Base-by-base conservation (phyloP, 2,888 invertebrate genomes). In the Osmoderma eremita region DNA sequence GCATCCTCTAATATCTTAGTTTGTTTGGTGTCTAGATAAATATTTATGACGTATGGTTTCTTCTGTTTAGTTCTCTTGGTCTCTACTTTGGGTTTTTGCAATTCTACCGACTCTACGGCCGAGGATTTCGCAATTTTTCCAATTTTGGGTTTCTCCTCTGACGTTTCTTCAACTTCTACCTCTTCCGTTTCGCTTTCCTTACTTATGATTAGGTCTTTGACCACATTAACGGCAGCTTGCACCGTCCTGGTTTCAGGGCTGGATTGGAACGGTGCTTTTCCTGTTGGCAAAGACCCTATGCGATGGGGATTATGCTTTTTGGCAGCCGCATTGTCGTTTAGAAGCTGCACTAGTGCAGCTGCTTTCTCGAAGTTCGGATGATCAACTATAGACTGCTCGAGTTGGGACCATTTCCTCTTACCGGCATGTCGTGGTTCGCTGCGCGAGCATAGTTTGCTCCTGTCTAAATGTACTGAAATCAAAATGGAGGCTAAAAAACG, bases 1-100 rank as follows among this genome's bases (percentile, higher is more conserved):
- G n/a, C 36, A 24, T 61, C 58, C 4, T 39, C 24, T 13, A 41
- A 13, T 5, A 18, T 61, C 24, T 50, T 61, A 2, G 39, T 49
- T 41, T 61, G 65, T 24, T 66, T 58, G 5, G 65, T 66, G n/a
- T 66, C 61, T 15, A 66, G 24, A 42, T 61, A 66, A 15, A 66
- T 61, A 13, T 66, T 66, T 18, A 66, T 42, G 2, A 66, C 58
- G 24, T 50, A 66, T 0, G 58, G 58, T 10, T 61, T 48, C 3
- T 18, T 45, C 17, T 36, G 10, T 45, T 18, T 24, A 5, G 8
- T 8, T 4, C 6, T 5, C 12, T 8, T 2, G n/a, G n/a, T 2
- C 8, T 30, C 15, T n/a, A 51, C 24, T 51, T 20, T 12, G 20
- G 50, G 10, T 5, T 24, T 42, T 1, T 42, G 5, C 15, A 42